A percentile compares a stretch with the other conserved stretches of the same genome.
Evolutionary conservation across 2,113 vertebrate species (phyloP).

Genomic region (Emberiza fucata): DNA sequence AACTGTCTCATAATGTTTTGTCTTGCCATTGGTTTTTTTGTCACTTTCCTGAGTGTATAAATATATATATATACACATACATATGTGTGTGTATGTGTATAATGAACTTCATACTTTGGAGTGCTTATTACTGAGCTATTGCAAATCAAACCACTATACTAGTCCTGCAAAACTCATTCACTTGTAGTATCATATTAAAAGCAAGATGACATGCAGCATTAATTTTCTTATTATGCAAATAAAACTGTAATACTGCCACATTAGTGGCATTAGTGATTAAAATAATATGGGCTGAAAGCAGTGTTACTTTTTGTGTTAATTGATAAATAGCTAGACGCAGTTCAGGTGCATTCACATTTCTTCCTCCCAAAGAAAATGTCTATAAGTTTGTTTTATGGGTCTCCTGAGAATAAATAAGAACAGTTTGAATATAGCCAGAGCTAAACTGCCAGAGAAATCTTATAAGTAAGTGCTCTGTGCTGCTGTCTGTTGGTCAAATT

Average conservation of each 20-base stretch:
- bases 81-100: not conserved
- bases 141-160: constrained; percentile 37
- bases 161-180: not conserved
- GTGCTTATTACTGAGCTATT: constrained; percentile 38
- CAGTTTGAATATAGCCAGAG: not conserved
- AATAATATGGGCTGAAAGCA: not conserved
- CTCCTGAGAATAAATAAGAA: not conserved
- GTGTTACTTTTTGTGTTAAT: not conserved
- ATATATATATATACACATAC: too few relatives aligned
- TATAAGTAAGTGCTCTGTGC: not conserved
- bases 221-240: not conserved
- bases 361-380: not conserved
- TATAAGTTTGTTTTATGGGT: not conserved
- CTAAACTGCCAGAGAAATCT: not conserved
- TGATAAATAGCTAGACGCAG: not conserved
- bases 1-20: constrained; percentile 41
- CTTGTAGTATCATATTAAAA: not conserved
- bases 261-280: not conserved
- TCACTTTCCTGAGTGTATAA: constrained; percentile 5
- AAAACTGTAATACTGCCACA: not conserved
- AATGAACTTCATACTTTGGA: constrained; percentile 5
- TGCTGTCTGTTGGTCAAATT: not conserved
- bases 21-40: constrained; percentile 32
- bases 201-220: not conserved
- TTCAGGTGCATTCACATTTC: not conserved